Percentiles rank a stretch among this genome's conserved stretches.
Conservation (phyloP, 2,888 invertebrate genomes). For the Apotomis capreana region DNA sequence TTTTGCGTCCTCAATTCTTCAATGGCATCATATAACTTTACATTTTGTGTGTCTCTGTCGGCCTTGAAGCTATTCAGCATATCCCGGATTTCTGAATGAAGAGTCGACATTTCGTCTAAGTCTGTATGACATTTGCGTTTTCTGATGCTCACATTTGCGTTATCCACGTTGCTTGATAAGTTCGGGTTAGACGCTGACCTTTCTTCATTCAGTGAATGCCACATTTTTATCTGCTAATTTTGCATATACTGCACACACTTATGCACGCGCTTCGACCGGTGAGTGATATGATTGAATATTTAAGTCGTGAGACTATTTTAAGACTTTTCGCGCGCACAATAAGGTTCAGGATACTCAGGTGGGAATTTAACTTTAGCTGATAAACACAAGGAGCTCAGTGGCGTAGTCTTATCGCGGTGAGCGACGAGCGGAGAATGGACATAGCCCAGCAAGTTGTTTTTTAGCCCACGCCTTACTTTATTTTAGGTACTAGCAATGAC, state of each 20-base stretch:
- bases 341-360: no score
- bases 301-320: no score
- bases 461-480: no score
- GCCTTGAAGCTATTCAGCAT: conserved; percentile 5
- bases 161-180: background rate
- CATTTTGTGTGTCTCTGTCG: background rate
- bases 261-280: no score
- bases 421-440: no score
- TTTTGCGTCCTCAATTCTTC: background rate
- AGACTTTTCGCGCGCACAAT: no score
- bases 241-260: conserved; percentile 8
- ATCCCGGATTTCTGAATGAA: background rate
- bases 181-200: background rate
- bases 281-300: no score
- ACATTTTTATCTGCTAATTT: background rate
- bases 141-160: background rate
- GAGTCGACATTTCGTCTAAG: background rate
- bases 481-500: no score
- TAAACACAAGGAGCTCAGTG: no score
- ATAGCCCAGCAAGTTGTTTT: no score
- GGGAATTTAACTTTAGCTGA: no score
- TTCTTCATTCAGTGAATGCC: background rate
- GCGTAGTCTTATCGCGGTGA: no score
- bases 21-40: background rate
- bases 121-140: background rate